Evolutionary conservation across 2,888 invertebrate species (phyloP).

Genomic region (Aphodius sticticus): DNA sequence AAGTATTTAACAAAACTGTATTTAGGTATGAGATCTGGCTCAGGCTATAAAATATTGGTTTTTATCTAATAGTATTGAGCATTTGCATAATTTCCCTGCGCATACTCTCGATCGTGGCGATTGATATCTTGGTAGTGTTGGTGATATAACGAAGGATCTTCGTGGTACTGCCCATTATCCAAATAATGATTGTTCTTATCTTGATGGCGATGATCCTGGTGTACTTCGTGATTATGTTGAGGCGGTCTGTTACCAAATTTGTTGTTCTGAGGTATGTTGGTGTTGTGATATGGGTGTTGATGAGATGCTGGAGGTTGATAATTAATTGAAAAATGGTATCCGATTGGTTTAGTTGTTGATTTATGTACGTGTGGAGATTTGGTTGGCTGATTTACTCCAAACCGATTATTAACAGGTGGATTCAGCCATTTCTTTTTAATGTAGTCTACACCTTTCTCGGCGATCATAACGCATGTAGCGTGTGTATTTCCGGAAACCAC

Average conservation of each 20-base stretch:
- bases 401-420: not conserved
- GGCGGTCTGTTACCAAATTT: not conserved
- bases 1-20: no score
- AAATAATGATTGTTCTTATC: not conserved
- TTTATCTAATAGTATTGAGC: not conserved
- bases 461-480: slow-evolving; percentile 58
- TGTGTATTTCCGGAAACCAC: slow-evolving; percentile 58
- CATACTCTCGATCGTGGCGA: not conserved
- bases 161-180: not conserved
- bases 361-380: slow-evolving; percentile 6
- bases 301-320: slow-evolving; percentile 9
- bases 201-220: not conserved
- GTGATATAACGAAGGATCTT: not conserved
- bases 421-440: slow-evolving; percentile 54
- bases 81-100: not conserved
- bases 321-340: slow-evolving; percentile 6
- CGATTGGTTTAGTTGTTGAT: not conserved
- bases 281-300: not conserved
- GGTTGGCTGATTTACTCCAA: not conserved
- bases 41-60: not conserved
- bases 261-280: not conserved
- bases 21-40: not conserved
- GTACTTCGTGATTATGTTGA: not conserved
- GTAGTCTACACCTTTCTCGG: slow-evolving; percentile 56
- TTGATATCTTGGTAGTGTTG: not conserved